These are phyloP conservation scores for Crossaster papposus DNA, from an alignment of 53 echinoderm and acorn worm genomes.

Conservation along the genomic window DNA sequence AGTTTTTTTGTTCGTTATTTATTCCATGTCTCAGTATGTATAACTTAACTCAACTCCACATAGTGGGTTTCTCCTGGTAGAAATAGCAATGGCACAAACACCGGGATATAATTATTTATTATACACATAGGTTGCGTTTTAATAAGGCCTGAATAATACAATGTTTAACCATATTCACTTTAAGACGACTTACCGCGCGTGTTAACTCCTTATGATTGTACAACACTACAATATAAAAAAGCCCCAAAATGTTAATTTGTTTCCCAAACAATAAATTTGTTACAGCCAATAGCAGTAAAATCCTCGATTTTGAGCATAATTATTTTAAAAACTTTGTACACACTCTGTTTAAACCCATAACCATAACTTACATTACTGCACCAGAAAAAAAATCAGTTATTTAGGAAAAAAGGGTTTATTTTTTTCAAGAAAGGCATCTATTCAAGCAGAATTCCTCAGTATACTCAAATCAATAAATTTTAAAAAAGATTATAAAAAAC, in stretches of 20 bases:
- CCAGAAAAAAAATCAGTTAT: not conserved
- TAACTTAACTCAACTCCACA: slow-evolving; percentile 32
- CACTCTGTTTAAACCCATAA: slow-evolving; percentile 25
- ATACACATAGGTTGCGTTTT: slow-evolving; percentile 38
- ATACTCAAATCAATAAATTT: not conserved
- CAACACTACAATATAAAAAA: not conserved
- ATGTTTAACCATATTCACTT: not conserved
- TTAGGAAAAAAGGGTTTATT: not conserved
- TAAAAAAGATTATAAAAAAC: slow-evolving; percentile 25
- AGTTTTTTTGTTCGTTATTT: slow-evolving; percentile 52
- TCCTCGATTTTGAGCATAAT: slow-evolving; percentile 11
- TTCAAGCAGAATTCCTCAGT: not conserved
- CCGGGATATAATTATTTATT: slow-evolving; percentile 14
- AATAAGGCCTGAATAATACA: slow-evolving; percentile 47
- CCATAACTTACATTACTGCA: slow-evolving; percentile 23
- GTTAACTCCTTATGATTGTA: not conserved
- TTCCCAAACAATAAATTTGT: not conserved
- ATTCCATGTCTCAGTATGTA: slow-evolving; percentile 52
- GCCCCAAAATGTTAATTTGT: not conserved
- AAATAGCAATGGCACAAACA: slow-evolving; percentile 40
- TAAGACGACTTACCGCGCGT: not conserved
- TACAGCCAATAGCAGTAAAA: slow-evolving; percentile 22
- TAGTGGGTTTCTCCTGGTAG: slow-evolving; percentile 2
- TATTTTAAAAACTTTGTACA: slow-evolving; percentile 30
- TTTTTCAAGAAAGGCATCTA: not conserved